A percentile compares a stretch with the other conserved stretches of the same genome.
These are phyloP conservation scores for Toxotes chatareus DNA, from an alignment of 2,113 vertebrate genomes.

Conservation along the genomic window DNA sequence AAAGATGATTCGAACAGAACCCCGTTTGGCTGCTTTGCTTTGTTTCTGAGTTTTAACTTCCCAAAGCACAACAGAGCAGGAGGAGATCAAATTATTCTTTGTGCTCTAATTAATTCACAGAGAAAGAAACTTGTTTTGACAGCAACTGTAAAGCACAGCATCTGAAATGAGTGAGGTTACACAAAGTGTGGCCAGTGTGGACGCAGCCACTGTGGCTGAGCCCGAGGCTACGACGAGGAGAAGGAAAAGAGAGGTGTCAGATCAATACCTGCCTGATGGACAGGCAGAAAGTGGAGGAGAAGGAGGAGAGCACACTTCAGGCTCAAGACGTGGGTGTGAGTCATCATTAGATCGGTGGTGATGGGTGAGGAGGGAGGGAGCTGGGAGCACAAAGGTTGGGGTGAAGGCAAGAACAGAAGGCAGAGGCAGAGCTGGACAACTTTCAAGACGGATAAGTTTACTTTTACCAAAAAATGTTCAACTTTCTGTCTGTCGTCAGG, in stretches of 20 bases:
- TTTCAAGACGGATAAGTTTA: neutral
- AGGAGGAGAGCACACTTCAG: neutral
- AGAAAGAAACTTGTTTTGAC: neutral
- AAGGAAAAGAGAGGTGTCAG: neutral
- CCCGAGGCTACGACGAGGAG: slow-evolving; percentile 1
- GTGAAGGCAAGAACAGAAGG: neutral
- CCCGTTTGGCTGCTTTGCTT: too few relatives aligned
- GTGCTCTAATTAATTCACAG: neutral
- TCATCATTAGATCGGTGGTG: slow-evolving; percentile 3
- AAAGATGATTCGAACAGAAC: too few relatives aligned
- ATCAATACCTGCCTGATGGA: slow-evolving; percentile 24
- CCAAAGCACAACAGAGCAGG: too few relatives aligned
- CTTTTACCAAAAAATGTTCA: too few relatives aligned
- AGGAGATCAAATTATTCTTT: neutral
- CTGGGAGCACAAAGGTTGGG: neutral
- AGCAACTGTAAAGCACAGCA: too few relatives aligned
- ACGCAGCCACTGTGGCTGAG: neutral
- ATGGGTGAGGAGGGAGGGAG: neutral
- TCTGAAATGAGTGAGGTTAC: neutral
- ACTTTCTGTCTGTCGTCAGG: neutral
- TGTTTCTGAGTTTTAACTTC: too few relatives aligned
- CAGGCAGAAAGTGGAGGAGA: neutral
- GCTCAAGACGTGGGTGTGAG: neutral
- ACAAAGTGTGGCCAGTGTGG: neutral
- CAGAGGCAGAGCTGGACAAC: neutral